Conservation (phyloP, 2,888 invertebrate species). For the Candidula unifasciata region DNA sequence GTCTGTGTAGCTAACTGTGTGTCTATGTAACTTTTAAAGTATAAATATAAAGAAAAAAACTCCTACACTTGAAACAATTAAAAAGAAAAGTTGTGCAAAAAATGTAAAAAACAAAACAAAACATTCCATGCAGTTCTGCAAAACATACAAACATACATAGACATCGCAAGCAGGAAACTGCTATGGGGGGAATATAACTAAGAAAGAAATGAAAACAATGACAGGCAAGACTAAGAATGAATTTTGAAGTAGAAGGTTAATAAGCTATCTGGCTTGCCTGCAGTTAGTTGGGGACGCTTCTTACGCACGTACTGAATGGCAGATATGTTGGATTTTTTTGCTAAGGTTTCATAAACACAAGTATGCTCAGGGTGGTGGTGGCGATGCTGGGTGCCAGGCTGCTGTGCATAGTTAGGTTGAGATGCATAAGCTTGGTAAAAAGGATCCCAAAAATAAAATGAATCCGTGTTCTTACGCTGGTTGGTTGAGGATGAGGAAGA, state of each 20-base stretch:
- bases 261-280: slow-evolving; percentile 67
- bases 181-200: not conserved
- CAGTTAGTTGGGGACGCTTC: slow-evolving; percentile 70
- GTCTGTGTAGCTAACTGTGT: too few species aligned
- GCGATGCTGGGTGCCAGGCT: slow-evolving; percentile 45
- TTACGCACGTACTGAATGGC: slow-evolving; percentile 69
- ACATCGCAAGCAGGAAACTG: slow-evolving; percentile 14
- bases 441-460: slow-evolving; percentile 50
- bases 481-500: slow-evolving; percentile 47
- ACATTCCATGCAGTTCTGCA: not conserved
- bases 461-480: slow-evolving; percentile 52
- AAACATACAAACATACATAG: not conserved
- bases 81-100: not conserved
- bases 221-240: not conserved
- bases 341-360: slow-evolving; percentile 74
- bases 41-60: not conserved
- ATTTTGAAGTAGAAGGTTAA: slow-evolving; percentile 18
- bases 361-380: slow-evolving; percentile 61
- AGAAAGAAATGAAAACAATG: not conserved
- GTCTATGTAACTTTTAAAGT: too few species aligned
- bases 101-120: not conserved
- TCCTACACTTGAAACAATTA: not conserved
- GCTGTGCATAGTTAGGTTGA: slow-evolving; percentile 41
- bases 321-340: slow-evolving; percentile 73
- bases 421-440: slow-evolving; percentile 49